Evolutionary conservation across 2,113 vertebrate genomes (phyloP).

Genomic region (Corvus moneduloides): DNA sequence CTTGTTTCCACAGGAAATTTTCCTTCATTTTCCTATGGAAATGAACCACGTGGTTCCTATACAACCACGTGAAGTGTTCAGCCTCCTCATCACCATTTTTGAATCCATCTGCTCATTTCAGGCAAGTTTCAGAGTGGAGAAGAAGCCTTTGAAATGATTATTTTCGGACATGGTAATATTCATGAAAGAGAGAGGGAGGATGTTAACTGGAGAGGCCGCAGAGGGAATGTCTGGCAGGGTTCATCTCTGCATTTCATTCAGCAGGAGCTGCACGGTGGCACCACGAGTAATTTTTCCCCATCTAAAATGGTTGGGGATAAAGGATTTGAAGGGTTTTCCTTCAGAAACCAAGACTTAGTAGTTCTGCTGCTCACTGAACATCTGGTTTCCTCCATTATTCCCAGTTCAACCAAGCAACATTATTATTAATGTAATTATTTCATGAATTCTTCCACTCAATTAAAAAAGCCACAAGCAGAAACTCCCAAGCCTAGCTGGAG

Average conservation of each 20-base stretch:
- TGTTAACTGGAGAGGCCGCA: not conserved
- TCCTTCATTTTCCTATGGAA: not conserved
- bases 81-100: not conserved
- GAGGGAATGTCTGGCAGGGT: accelerated
- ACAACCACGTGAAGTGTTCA: accelerated
- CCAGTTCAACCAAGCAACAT: not conserved
- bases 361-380: not conserved
- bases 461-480: constrained; percentile 7
- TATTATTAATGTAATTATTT: constrained; percentile 22
- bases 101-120: not conserved
- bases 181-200: not conserved
- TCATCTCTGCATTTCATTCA: not conserved
- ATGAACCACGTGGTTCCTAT: not conserved
- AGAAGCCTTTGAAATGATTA: not conserved
- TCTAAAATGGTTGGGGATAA: not conserved
- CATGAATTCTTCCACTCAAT: constrained; percentile 17
- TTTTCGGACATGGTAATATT: not conserved
- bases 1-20: not conserved
- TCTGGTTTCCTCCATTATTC: not conserved
- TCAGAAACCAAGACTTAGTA: not conserved
- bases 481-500: not conserved
- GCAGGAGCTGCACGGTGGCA: not conserved
- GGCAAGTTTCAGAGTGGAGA: not conserved
- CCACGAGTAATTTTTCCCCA: not conserved
- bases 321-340: not conserved